A percentile compares a stretch with the other conserved stretches of the same genome.
Evolutionary conservation across 2,113 vertebrate genomes (phyloP).

Genomic region (Halcyon senegalensis): DNA sequence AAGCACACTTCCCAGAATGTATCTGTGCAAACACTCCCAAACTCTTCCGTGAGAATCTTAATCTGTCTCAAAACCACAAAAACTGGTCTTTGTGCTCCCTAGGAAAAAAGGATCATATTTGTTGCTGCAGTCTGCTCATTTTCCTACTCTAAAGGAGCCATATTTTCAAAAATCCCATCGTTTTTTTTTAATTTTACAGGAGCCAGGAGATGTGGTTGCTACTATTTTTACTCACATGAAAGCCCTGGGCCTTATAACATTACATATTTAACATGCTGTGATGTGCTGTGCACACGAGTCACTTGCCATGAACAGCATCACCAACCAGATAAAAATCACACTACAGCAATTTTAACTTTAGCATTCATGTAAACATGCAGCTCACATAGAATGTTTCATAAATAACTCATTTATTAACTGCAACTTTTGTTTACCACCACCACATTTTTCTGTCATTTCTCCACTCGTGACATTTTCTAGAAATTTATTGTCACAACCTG

Average conservation of each 20-base stretch:
- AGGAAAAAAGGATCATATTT: not conserved
- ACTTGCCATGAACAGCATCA: not conserved
- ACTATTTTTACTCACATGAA: not conserved
- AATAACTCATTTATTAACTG: not conserved
- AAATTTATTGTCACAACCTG: not conserved
- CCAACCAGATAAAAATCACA: not conserved
- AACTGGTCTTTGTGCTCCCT: not conserved
- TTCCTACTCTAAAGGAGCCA: not conserved
- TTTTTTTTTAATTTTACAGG: not conserved
- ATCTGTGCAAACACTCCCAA: not conserved
- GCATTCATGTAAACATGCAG: not conserved
- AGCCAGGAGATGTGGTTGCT: not conserved
- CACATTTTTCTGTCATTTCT: not conserved
- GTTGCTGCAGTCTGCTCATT: not conserved
- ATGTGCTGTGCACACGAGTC: not conserved
- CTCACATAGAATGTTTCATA: not conserved
- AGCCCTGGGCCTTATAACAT: not conserved
- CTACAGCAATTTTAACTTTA: not conserved
- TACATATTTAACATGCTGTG: fast-evolving
- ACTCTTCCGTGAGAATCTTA: not conserved
- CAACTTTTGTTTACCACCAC: not conserved
- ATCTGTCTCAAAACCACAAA: not conserved
- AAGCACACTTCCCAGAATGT: not conserved
- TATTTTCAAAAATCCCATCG: not conserved
- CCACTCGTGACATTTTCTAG: not conserved